Percentiles rank a stretch among this genome's conserved stretches.
phyloP scores from a whole-genome alignment of 2,888 invertebrate genomes.

The Megaustenia siamemsis region DNA sequence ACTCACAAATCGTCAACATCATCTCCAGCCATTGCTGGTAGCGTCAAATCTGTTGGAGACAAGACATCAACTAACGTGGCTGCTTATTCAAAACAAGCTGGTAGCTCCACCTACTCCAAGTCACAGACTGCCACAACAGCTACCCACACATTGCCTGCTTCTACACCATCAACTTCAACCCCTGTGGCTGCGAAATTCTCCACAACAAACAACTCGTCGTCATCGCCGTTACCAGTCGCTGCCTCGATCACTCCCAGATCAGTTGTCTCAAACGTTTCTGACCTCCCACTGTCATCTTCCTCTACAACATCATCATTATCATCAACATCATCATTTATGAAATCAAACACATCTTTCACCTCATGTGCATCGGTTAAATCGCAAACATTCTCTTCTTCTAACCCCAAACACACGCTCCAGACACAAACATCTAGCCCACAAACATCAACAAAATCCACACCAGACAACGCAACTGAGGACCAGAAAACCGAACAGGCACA shows the following conservation, averaged over 20 bases:
- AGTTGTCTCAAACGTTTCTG: too few species aligned
- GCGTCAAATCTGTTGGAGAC: neutral
- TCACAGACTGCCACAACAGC: neutral
- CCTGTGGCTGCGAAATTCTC: neutral
- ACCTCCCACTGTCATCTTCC: too few species aligned
- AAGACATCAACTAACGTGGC: neutral
- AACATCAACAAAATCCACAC: neutral
- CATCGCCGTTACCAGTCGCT: too few species aligned
- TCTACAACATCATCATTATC: neutral
- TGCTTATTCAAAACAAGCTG: neutral
- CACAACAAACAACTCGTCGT: neutral
- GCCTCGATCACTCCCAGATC: too few species aligned
- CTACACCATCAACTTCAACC: constrained; percentile 14
- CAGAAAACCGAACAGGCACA: constrained; percentile 9
- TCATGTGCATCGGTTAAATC: neutral
- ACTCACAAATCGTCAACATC: neutral
- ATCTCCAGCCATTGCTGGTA: neutral
- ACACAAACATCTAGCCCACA: constrained; percentile 33
- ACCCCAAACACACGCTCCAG: constrained; percentile 2
- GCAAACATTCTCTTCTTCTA: neutral
- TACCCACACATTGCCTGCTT: neutral
- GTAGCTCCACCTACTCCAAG: constrained; percentile 11
- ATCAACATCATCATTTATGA: too few species aligned
- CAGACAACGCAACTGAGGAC: constrained; percentile 25
- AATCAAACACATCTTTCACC: neutral